phyloP scores from a whole-genome alignment of 1,140 invertebrate species.

The Leucophenga varia region DNA sequence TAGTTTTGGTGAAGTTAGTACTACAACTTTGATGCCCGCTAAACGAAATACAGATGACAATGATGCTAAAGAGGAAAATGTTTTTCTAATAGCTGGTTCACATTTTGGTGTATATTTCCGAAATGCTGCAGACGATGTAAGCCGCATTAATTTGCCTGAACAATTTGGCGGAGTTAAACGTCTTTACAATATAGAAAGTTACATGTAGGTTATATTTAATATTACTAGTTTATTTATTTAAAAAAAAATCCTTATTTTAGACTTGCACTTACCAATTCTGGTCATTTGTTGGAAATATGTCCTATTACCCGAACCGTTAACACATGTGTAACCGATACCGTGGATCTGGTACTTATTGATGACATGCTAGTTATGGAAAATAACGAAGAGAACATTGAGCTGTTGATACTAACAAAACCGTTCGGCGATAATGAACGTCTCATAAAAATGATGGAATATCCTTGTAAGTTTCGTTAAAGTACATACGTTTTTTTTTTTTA shows the following conservation, averaged over 20 bases:
- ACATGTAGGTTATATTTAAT: conserved; percentile 27
- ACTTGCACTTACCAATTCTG: conserved; percentile 38
- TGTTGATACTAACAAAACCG: conserved; percentile 38
- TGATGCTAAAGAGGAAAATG: conserved; percentile 25
- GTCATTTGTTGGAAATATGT: conserved; percentile 44
- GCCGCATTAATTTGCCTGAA: conserved; percentile 24
- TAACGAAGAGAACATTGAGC: conserved; percentile 41
- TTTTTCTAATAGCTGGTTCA: conserved; percentile 22
- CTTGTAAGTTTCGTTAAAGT: conserved; percentile 26
- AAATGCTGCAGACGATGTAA: conserved; percentile 16
- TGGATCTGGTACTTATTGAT: conserved; percentile 32
- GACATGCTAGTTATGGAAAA: conserved; percentile 43
- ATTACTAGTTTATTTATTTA: not conserved
- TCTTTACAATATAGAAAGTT: conserved; percentile 41
- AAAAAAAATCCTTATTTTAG: conserved; percentile 11
- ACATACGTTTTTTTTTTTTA: not conserved
- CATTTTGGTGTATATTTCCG: conserved; percentile 23
- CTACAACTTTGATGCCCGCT: conserved; percentile 22
- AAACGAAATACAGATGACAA: conserved; percentile 5
- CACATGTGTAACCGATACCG: conserved; percentile 5
- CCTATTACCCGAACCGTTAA: conserved; percentile 31
- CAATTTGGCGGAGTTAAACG: conserved; percentile 31
- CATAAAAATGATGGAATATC: conserved; percentile 48
- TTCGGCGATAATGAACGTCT: conserved; percentile 17
- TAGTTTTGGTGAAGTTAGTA: conserved; percentile 19